Evolutionary conservation across 1,140 invertebrate species (phyloP).

Genomic region (Drosophila seguyi): DNA sequence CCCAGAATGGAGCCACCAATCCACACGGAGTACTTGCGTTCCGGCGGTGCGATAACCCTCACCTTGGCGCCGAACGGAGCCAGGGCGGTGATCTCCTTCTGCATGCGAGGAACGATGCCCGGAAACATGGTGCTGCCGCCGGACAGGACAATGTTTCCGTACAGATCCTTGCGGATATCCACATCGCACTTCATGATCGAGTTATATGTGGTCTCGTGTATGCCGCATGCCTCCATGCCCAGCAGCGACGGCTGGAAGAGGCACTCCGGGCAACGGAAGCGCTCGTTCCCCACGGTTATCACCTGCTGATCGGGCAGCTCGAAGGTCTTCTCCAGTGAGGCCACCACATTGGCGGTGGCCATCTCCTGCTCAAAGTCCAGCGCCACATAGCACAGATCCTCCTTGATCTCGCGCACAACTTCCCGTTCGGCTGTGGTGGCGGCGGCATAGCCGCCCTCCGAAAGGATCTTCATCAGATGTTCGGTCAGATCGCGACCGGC

Average conservation of each 20-base stretch:
- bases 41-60: neutral
- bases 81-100: neutral
- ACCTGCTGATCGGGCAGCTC: conserved; percentile 2
- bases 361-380: neutral
- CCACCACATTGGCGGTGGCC: too few relatives aligned
- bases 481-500: conserved; percentile 1
- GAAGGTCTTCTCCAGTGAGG: neutral
- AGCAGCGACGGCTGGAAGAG: neutral
- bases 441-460: neutral
- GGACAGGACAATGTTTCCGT: neutral
- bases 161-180: conserved; percentile 1
- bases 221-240: neutral
- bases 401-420: conserved; percentile 2
- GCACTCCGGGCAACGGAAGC: conserved; percentile 1
- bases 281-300: neutral
- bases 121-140: conserved; percentile 6
- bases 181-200: conserved; percentile 9
- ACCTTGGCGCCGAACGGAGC: neutral
- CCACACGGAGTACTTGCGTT: conserved; percentile 9
- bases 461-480: neutral
- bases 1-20: conserved; percentile 7
- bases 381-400: neutral
- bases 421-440: neutral
- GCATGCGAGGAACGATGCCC: neutral
- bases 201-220: neutral